Evolutionary conservation across 2,888 invertebrate genomes (phyloP).

Genomic region (Mesorhabditis sp.): DNA sequence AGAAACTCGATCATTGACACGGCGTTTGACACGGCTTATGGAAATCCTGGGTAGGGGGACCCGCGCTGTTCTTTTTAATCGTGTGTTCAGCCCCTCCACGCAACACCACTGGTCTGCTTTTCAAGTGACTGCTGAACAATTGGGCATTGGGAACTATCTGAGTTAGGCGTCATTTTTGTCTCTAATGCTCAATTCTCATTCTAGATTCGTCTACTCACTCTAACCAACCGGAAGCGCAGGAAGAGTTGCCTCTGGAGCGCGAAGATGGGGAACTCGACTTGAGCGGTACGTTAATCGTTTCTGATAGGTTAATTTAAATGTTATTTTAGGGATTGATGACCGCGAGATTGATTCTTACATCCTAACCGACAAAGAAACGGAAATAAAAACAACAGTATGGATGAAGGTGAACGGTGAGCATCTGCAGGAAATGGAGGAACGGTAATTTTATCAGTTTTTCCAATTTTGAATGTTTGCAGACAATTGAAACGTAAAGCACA

Average conservation of each 20-base stretch:
- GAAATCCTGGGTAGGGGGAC: not conserved
- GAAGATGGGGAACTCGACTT: slow-evolving; percentile 8
- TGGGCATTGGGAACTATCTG: not conserved
- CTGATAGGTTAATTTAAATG: not conserved
- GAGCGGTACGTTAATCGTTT: not conserved
- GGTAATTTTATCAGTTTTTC: slow-evolving; percentile 55
- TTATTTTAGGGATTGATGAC: slow-evolving; percentile 75
- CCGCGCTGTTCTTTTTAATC: no score
- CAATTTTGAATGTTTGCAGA: slow-evolving; percentile 9
- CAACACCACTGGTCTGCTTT: not conserved
- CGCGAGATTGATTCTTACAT: slow-evolving; percentile 74
- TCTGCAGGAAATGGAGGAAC: slow-evolving; percentile 78
- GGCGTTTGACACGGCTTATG: slow-evolving; percentile 32
- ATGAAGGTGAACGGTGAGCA: slow-evolving; percentile 81
- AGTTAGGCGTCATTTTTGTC: not conserved
- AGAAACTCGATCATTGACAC: slow-evolving; percentile 38
- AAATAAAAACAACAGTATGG: slow-evolving; percentile 81
- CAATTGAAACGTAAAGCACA: slow-evolving; percentile 33
- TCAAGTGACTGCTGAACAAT: not conserved
- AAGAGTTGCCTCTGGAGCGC: not conserved
- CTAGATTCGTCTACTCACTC: no score
- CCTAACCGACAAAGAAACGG: slow-evolving; percentile 67
- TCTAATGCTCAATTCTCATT: not conserved
- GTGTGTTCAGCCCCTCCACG: not conserved
- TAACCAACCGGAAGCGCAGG: no score